Evolutionary conservation across 2,888 invertebrate species (phyloP).

Genomic region (Pteria penguin): DNA sequence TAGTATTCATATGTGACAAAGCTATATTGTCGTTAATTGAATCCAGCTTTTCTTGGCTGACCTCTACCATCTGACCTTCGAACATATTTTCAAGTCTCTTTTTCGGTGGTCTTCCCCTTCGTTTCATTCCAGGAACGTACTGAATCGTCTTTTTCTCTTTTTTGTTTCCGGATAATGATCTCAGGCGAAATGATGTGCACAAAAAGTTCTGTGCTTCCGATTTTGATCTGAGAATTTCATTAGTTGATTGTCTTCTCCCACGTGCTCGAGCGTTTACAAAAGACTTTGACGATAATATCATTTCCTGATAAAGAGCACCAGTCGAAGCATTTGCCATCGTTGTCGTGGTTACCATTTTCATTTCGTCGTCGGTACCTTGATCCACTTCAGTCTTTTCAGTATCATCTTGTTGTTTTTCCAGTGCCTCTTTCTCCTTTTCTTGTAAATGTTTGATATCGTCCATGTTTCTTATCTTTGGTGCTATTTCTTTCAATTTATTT

Average conservation of each 20-base stretch:
- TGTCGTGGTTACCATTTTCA: slow-evolving; percentile 46
- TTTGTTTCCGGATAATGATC: slow-evolving; percentile 26
- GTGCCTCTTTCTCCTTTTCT: background rate
- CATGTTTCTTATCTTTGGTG: no score
- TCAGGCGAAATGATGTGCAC: slow-evolving; percentile 67
- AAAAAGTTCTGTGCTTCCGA: slow-evolving; percentile 63
- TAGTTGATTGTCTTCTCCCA: slow-evolving; percentile 62
- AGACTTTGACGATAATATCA: slow-evolving; percentile 67
- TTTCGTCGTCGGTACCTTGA: background rate
- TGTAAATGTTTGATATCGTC: background rate
- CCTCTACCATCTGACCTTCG: slow-evolving; percentile 38
- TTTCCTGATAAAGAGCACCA: slow-evolving; percentile 67
- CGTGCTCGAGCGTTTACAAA: slow-evolving; percentile 67
- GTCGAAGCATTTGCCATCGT: slow-evolving; percentile 52
- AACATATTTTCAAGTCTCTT: slow-evolving; percentile 35
- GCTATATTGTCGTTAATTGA: background rate
- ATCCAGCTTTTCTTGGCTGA: slow-evolving; percentile 50
- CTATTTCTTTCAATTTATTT: no score
- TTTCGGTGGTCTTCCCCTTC: slow-evolving; percentile 41
- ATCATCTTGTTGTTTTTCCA: background rate
- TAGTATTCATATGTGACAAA: background rate
- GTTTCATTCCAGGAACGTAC: slow-evolving; percentile 43
- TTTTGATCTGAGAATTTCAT: slow-evolving; percentile 65
- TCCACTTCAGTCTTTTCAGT: background rate
- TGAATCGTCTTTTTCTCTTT: slow-evolving; percentile 36